Evolutionary conservation across 2,888 invertebrate species (phyloP).

Genomic region (Punctoribates punctum): DNA sequence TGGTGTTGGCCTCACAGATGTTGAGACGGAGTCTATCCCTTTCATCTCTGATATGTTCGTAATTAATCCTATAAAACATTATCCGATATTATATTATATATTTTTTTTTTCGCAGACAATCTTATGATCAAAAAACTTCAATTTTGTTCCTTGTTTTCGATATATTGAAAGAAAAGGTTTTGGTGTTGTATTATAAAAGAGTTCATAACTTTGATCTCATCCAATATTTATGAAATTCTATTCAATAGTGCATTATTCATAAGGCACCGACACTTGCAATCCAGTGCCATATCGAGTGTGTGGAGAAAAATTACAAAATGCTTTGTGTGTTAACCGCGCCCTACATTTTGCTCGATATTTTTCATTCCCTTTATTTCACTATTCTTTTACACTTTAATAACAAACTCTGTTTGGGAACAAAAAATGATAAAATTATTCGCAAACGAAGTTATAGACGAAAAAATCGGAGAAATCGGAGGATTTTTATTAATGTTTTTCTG

Average conservation of each 20-base stretch:
- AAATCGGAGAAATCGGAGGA: not conserved
- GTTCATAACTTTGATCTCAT: constrained; percentile 31
- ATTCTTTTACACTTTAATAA: constrained; percentile 4
- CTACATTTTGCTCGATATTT: not conserved
- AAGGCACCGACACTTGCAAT: constrained; percentile 10
- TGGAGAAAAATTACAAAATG: not conserved
- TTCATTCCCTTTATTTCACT: not conserved
- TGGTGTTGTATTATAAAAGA: not conserved
- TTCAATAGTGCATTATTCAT: constrained; percentile 28
- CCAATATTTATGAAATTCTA: constrained; percentile 22
- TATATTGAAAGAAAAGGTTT: constrained; percentile 23
- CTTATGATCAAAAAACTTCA: not conserved
- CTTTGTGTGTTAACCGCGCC: constrained; percentile 13
- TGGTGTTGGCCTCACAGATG: constrained; percentile 73
- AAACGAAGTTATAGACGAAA: not conserved
- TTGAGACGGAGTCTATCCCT: constrained; percentile 75
- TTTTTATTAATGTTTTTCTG: no score
- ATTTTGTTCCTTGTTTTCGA: not conserved
- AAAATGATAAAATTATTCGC: not conserved
- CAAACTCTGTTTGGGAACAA: not conserved
- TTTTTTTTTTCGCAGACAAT: not conserved
- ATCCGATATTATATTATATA: not conserved
- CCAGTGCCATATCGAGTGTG: not conserved
- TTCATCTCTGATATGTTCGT: constrained; percentile 69
- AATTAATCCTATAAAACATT: constrained; percentile 53